Conservation (phyloP, 2,113 vertebrate species). For the Myiozetetes cayanensis region DNA sequence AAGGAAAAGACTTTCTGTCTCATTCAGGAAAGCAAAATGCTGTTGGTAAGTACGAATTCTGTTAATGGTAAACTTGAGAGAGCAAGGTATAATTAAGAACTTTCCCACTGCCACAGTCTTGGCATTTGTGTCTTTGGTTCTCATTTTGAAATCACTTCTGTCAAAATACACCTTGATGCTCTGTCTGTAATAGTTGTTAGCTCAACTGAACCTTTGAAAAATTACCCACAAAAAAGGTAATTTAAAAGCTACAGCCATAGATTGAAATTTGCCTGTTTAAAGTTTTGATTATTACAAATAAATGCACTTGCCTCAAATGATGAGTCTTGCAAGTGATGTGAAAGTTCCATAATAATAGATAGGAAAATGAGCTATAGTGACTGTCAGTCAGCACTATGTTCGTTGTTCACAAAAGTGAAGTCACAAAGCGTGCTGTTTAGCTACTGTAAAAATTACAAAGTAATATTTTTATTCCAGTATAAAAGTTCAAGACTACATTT, state of each 20-base stretch:
- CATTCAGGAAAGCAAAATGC: slow-evolving; percentile 78
- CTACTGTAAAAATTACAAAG: not conserved
- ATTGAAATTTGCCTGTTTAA: not conserved
- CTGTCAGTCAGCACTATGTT: not conserved
- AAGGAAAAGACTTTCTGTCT: slow-evolving; percentile 84
- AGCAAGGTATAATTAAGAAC: not conserved
- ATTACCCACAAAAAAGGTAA: not conserved
- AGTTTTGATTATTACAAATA: not conserved
- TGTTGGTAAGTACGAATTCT: slow-evolving; percentile 80
- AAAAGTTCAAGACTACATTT: not conserved
- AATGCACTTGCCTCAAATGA: not conserved
- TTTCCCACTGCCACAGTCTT: not conserved
- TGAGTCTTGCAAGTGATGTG: not conserved
- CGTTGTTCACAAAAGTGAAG: not conserved
- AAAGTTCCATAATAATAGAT: not conserved
- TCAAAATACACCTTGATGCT: not conserved
- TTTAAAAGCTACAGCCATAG: not conserved
- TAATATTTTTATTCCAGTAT: not conserved
- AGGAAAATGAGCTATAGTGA: not conserved
- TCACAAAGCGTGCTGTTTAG: not conserved
- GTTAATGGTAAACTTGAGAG: not conserved
- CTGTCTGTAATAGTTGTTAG: not conserved
- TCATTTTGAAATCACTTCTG: not conserved
- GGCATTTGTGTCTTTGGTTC: not conserved
- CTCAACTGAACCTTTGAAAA: not conserved